phyloP scores from a whole-genome alignment of 2,113 vertebrate species.

The Rhegmatorhina hoffmannsi region DNA sequence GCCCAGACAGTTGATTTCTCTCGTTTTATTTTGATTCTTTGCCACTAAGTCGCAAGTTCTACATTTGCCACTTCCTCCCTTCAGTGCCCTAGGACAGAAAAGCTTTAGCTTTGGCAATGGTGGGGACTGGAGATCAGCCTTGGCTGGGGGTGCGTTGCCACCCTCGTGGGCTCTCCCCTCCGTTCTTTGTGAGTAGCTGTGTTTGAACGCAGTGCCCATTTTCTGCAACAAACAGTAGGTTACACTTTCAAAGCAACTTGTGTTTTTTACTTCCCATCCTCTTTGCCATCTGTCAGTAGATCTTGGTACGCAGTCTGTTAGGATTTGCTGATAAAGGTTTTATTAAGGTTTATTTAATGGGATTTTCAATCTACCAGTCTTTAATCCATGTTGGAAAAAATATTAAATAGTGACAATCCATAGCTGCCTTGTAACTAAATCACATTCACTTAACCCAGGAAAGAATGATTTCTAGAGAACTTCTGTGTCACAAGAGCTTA shows the following conservation, averaged over 20 bases:
- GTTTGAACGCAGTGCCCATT: not conserved
- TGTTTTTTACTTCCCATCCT: constrained; percentile 24
- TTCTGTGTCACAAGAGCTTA: constrained; percentile 37
- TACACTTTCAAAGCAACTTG: not conserved
- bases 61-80: not conserved
- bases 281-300: constrained; percentile 54
- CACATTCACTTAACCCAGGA: not conserved
- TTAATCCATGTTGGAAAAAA: constrained; percentile 29
- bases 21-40: not conserved
- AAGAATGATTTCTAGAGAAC: constrained; percentile 29
- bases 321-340: constrained; percentile 37
- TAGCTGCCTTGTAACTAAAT: constrained; percentile 13
- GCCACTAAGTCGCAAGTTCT: not conserved
- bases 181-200: not conserved
- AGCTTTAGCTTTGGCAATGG: not conserved
- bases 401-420: constrained; percentile 16
- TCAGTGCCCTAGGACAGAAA: not conserved
- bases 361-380: constrained; percentile 35
- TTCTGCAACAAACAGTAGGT: not conserved
- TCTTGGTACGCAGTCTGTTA: constrained; percentile 9
- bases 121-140: not conserved
- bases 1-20: not conserved
- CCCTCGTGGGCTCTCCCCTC: not conserved
- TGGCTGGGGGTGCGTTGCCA: rapidly evolving
- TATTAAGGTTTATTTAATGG: constrained; percentile 60